These are phyloP conservation scores for Cranoglanis bouderius DNA, from an alignment of 2,113 vertebrate genomes.

Conservation along the genomic window DNA sequence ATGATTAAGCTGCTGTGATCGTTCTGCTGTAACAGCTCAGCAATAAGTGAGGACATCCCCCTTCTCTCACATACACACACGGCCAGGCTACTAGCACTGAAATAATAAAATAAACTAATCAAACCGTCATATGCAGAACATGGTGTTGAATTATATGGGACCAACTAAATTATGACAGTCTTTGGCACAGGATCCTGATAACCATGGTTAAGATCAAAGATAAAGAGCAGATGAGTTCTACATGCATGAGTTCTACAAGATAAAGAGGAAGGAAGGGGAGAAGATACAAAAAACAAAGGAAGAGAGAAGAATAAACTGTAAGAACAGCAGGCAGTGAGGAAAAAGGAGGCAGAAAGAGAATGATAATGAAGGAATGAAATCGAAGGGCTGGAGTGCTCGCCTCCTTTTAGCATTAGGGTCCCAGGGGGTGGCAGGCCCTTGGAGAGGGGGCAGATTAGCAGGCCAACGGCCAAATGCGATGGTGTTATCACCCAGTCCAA, in stretches of 20 bases:
- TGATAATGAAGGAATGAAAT: conserved; percentile 40
- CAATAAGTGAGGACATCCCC: neutral
- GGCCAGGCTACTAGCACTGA: neutral
- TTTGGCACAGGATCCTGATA: neutral
- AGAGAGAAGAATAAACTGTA: neutral
- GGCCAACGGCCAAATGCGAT: conserved; percentile 26
- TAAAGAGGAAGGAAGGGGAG: neutral
- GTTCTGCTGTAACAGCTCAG: conserved; percentile 17
- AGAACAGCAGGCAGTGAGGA: neutral
- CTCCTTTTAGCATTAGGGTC: conserved; percentile 25
- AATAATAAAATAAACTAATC: conserved; percentile 10
- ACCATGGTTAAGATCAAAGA: neutral
- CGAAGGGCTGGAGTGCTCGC: conserved; percentile 4
- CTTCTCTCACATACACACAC: neutral
- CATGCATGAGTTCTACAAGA: neutral
- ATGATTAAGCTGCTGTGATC: conserved; percentile 48
- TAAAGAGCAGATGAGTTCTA: neutral
- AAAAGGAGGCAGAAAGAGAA: neutral
- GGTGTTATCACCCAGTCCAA: conserved; percentile 35
- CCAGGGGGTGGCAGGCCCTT: conserved; percentile 17
- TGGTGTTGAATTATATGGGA: neutral
- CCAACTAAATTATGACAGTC: neutral
- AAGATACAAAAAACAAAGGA: conserved; percentile 13
- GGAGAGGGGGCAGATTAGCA: conserved; percentile 38
- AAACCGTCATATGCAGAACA: conserved; percentile 17